Conservation (phyloP, 2,888 invertebrate genomes). For the Dolomedes plantarius region DNA sequence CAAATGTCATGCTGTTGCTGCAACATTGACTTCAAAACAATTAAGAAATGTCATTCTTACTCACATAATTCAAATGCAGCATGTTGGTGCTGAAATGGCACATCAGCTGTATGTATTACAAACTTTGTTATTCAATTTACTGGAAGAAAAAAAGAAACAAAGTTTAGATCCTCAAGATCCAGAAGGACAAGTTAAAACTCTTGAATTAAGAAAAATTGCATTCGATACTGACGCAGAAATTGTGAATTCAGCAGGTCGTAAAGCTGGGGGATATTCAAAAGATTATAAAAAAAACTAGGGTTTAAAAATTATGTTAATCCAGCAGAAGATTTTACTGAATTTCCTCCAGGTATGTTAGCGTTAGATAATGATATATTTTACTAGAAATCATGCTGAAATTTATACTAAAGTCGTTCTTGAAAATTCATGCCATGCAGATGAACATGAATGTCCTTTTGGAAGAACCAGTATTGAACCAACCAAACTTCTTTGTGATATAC, state of each 20-base stretch:
- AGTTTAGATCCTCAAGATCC: conserved; percentile 92
- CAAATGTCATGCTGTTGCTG: conserved; percentile 86
- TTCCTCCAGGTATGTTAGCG: conserved; percentile 93
- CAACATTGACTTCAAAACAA: conserved; percentile 89
- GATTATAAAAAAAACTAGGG: conserved; percentile 96
- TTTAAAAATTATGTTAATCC: conserved; percentile 95
- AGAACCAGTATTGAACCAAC: conserved; percentile 93
- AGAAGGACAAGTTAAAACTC: conserved; percentile 92
- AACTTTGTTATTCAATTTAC: conserved; percentile 87
- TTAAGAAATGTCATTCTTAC: conserved; percentile 89
- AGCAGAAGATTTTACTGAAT: conserved; percentile 91
- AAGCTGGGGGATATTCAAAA: conserved; percentile 81
- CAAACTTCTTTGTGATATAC: conserved; percentile 90
- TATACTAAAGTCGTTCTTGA: conserved; percentile 84
- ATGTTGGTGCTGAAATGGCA: conserved; percentile 89
- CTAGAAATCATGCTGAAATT: conserved; percentile 89
- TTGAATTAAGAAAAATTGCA: conserved; percentile 90
- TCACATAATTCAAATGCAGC: conserved; percentile 82
- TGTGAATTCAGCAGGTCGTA: conserved; percentile 75
- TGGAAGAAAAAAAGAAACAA: conserved; percentile 91
- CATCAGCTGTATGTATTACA: conserved; percentile 96
- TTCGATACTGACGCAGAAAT: conserved; percentile 87
- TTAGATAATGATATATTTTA: conserved; percentile 97
- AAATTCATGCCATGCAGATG: conserved; percentile 93
- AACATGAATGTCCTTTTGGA: conserved; percentile 97